phyloP scores from a whole-genome alignment of 2,113 vertebrate species.

The Deroptyus accipitrinus region DNA sequence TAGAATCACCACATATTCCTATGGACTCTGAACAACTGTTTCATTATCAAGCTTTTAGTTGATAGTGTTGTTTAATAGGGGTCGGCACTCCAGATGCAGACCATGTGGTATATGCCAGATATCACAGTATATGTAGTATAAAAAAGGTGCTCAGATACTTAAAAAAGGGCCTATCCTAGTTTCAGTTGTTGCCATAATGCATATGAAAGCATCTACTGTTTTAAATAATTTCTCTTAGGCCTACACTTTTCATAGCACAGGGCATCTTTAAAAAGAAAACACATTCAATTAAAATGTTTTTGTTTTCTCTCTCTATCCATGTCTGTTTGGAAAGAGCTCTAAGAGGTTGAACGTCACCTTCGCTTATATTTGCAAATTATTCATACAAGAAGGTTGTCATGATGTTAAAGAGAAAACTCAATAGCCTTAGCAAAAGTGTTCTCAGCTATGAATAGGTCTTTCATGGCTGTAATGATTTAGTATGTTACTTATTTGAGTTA shows the following conservation, averaged over 20 bases:
- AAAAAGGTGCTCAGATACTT: neutral
- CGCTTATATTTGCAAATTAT: neutral
- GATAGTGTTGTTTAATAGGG: neutral
- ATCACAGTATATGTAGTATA: neutral
- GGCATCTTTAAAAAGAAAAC: neutral
- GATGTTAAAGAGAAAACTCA: neutral
- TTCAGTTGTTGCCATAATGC: neutral
- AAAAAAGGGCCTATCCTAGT: neutral
- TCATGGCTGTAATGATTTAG: neutral
- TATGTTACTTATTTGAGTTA: neutral
- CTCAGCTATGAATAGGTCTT: neutral
- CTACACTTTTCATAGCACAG: neutral
- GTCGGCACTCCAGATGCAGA: neutral
- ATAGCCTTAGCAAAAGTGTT: neutral
- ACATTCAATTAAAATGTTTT: neutral
- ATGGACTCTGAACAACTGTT: neutral
- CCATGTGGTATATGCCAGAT: neutral
- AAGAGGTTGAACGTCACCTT: neutral
- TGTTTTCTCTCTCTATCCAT: neutral
- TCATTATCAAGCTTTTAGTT: neutral
- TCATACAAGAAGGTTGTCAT: neutral
- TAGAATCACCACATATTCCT: neutral
- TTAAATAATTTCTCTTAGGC: neutral
- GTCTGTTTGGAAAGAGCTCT: neutral
- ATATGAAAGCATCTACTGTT: neutral